Evolutionary conservation across 2,888 invertebrate genomes (phyloP).

Genomic region (Temnothorax ravouxi): DNA sequence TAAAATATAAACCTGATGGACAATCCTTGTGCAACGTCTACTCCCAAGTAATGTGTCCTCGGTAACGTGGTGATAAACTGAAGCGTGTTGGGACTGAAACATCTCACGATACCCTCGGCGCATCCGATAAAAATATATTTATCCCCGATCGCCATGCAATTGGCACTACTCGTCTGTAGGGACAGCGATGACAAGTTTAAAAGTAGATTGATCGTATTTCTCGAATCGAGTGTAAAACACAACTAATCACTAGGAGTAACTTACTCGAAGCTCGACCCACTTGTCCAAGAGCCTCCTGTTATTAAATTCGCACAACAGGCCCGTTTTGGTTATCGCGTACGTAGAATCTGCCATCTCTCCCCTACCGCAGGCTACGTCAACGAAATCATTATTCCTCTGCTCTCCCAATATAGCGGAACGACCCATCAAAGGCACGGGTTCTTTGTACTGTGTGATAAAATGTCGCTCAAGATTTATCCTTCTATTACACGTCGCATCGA

Average conservation of each 20-base stretch:
- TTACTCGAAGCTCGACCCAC: conserved; percentile 93
- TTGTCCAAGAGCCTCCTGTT: conserved; percentile 96
- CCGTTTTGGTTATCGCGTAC: conserved; percentile 97
- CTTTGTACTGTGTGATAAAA: conserved; percentile 91
- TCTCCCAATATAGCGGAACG: conserved; percentile 98
- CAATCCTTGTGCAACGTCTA: conserved; percentile 95
- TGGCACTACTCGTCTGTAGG: conserved; percentile 95
- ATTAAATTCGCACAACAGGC: conserved; percentile 98
- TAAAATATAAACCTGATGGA: conserved; percentile 90
- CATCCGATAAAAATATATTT: conserved; percentile 97
- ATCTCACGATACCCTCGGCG: conserved; percentile 96
- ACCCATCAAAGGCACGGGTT: conserved; percentile 97
- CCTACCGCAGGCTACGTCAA: conserved; percentile 97
- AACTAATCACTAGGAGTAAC: conserved; percentile 75
- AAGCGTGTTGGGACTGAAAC: conserved; percentile 94
- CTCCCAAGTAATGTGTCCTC: conserved; percentile 96
- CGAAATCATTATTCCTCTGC: conserved; percentile 99
- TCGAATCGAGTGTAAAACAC: background rate
- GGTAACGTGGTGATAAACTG: conserved; percentile 96
- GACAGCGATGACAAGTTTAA: background rate
- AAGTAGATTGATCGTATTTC: background rate
- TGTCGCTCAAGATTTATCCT: background rate
- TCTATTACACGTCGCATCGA: background rate
- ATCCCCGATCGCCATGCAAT: conserved; percentile 95
- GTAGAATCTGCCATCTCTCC: conserved; percentile 94